Evolutionary conservation across 2,113 vertebrate species (phyloP).

Genomic region (Drymodes brunneopygia): DNA sequence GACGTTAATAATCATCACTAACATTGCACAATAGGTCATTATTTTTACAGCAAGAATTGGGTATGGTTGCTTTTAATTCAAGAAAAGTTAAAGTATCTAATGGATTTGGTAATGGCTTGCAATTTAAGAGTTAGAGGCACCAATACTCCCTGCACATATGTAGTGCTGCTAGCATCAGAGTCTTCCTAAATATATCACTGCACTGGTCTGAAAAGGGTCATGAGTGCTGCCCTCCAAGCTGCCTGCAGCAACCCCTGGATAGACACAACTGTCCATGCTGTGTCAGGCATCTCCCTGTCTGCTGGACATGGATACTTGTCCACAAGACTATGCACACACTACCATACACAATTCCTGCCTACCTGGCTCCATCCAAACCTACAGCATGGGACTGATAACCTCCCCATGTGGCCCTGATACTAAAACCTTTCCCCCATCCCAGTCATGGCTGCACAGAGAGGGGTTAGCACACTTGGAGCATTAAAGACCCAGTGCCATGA

Average conservation of each 20-base stretch:
- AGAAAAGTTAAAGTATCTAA: neutral
- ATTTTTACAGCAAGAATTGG: neutral
- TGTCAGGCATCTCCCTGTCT: neutral
- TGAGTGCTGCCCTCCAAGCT: fast-evolving
- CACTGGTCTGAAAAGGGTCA: neutral
- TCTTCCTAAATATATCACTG: neutral
- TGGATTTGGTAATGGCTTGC: neutral
- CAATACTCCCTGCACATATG: neutral
- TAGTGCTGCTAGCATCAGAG: neutral
- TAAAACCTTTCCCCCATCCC: neutral
- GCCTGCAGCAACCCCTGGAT: neutral
- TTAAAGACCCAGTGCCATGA: neutral
- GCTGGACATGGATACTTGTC: neutral
- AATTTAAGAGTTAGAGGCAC: neutral
- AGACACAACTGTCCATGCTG: fast-evolving
- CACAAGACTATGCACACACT: neutral
- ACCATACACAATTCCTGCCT: neutral
- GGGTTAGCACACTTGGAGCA: fast-evolving
- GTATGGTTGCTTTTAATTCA: neutral
- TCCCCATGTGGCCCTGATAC: neutral
- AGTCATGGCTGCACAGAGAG: neutral
- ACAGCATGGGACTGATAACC: neutral
- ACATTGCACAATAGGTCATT: neutral
- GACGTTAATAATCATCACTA: neutral
- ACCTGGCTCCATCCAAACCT: neutral